These are phyloP conservation scores for Chascanopsetta lugubris DNA, from an alignment of 2,113 vertebrate genomes.

Conservation along the genomic window DNA sequence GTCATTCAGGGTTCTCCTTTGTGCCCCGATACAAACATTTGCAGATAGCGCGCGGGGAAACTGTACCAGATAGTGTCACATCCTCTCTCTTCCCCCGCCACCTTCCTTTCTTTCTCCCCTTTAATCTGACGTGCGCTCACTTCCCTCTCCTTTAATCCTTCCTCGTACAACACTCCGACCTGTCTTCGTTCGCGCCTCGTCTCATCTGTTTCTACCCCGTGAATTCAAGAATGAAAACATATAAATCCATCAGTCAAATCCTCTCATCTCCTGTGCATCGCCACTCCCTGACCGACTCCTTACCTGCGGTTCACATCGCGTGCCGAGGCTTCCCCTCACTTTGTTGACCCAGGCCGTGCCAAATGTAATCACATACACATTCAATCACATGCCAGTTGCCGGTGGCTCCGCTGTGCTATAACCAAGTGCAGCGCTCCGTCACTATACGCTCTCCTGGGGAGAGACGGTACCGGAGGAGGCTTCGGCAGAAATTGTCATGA, in stretches of 20 bases:
- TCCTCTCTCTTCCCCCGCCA: constrained; percentile 22
- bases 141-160: constrained; percentile 6
- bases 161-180: background rate
- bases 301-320: background rate
- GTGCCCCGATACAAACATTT: constrained; percentile 56
- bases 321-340: background rate
- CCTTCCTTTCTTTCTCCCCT: constrained; percentile 15
- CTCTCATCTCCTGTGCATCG: background rate
- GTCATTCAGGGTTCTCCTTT: constrained; percentile 65
- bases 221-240: no score
- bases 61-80: constrained; percentile 42
- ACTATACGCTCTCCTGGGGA: background rate
- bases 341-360: background rate
- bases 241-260: background rate
- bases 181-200: background rate
- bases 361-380: constrained; percentile 16
- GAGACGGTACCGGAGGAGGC: background rate
- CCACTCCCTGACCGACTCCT: background rate
- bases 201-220: background rate
- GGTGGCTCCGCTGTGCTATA: background rate
- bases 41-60: constrained; percentile 39
- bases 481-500: background rate
- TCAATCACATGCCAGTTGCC: background rate
- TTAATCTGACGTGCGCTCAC: constrained; percentile 22
- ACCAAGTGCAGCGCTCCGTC: background rate